These are phyloP conservation scores for Sinocyclocheilus rhinocerous DNA, from an alignment of 2,113 vertebrate species.

Conservation along the genomic window DNA sequence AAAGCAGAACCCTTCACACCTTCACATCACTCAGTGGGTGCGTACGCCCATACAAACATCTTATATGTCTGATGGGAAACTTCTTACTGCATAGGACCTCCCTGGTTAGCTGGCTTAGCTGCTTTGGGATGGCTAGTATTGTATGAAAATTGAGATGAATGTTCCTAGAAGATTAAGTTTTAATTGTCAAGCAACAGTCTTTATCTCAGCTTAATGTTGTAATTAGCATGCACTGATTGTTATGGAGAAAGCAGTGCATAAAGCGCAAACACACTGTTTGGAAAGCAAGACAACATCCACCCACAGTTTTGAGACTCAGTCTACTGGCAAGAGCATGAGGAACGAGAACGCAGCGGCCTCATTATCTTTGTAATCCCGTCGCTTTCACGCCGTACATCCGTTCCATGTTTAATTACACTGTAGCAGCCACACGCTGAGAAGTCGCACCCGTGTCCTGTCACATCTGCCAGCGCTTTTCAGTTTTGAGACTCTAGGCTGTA, in stretches of 20 bases:
- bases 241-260: constrained; percentile 17
- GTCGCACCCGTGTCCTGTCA: constrained; percentile 1
- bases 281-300: constrained; percentile 32
- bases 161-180: constrained; percentile 23
- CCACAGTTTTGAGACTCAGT: constrained; percentile 24
- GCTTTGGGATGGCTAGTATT: background rate
- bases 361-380: constrained; percentile 4
- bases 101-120: background rate
- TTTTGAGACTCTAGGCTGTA: constrained; percentile 4
- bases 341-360: background rate
- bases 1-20: constrained; percentile 24
- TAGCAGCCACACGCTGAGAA: constrained; percentile 3
- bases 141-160: background rate
- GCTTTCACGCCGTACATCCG: background rate
- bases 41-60: constrained; percentile 12
- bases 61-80: constrained; percentile 23
- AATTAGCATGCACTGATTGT: constrained; percentile 31
- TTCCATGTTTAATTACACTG: constrained; percentile 28
- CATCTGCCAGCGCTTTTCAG: constrained; percentile 51
- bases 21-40: background rate
- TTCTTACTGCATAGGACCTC: constrained; percentile 18
- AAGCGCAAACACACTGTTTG: constrained; percentile 30
- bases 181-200: constrained; percentile 32
- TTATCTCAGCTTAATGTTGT: constrained; percentile 26
- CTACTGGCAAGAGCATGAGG: constrained; percentile 19